Conservation (phyloP, 2,888 invertebrate genomes). For the Rhingia campestris region DNA sequence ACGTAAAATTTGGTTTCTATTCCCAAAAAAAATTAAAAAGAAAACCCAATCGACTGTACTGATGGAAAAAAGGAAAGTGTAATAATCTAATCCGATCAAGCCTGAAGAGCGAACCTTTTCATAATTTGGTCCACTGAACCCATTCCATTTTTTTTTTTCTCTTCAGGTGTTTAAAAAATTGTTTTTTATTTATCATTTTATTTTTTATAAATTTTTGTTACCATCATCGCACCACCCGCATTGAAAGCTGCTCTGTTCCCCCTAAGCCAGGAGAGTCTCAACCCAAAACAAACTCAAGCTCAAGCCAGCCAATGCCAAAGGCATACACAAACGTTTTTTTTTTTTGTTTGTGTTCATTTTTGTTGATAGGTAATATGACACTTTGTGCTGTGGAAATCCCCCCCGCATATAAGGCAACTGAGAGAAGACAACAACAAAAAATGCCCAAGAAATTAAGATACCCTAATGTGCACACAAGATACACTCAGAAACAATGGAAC, state of each 20-base stretch:
- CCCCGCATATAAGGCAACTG: constrained; percentile 50
- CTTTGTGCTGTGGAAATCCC: constrained; percentile 55
- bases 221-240: constrained; percentile 60
- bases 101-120: constrained; percentile 36
- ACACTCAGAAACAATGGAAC: constrained; percentile 66
- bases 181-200: not conserved
- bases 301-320: constrained; percentile 47
- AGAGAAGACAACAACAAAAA: constrained; percentile 12
- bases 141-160: constrained; percentile 53
- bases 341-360: not conserved
- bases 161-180: constrained; percentile 57
- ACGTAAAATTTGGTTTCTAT: constrained; percentile 8
- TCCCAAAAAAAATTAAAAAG: constrained; percentile 21
- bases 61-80: constrained; percentile 49
- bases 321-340: constrained; percentile 18
- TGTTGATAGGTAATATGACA: constrained; percentile 63
- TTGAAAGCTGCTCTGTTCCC: constrained; percentile 15
- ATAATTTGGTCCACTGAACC: constrained; percentile 70
- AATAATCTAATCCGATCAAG: constrained; percentile 72
- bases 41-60: constrained; percentile 15
- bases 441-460: constrained; percentile 66
- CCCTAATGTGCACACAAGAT: constrained; percentile 71
- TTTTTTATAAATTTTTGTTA: constrained; percentile 6
- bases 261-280: constrained; percentile 19
- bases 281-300: constrained; percentile 50